Conservation (phyloP, 2,113 vertebrate species). For the Papio anubis region DNA sequence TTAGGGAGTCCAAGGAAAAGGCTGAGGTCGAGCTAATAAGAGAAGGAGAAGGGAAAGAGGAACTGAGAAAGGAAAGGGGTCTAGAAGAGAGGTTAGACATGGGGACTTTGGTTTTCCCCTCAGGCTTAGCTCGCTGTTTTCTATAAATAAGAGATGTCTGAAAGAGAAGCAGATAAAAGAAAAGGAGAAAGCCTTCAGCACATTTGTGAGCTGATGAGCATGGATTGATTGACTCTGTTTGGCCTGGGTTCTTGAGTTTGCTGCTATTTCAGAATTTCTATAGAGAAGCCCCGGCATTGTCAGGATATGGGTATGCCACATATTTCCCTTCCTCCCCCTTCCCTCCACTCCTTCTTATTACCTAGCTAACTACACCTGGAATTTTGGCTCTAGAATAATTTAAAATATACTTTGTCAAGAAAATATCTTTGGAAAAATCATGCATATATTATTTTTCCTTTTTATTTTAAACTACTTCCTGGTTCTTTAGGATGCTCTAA, state of each 20-base stretch:
- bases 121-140: background rate
- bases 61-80: background rate
- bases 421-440: background rate
- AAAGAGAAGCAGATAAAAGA: background rate
- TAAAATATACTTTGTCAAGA: slow-evolving; percentile 2
- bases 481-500: background rate
- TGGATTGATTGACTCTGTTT: background rate
- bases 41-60: background rate
- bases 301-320: background rate
- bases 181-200: background rate
- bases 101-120: background rate
- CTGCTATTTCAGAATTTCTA: background rate
- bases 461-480: background rate
- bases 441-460: background rate
- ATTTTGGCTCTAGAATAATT: background rate
- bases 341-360: background rate
- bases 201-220: background rate
- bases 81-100: background rate
- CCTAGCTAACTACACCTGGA: background rate
- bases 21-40: background rate
- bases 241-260: background rate
- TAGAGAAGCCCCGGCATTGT: background rate
- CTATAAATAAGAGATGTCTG: background rate
- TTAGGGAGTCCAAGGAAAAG: too few species aligned
- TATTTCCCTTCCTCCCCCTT: background rate